Conservation (phyloP, 2,888 invertebrate genomes). For the Phorcus lineatus region DNA sequence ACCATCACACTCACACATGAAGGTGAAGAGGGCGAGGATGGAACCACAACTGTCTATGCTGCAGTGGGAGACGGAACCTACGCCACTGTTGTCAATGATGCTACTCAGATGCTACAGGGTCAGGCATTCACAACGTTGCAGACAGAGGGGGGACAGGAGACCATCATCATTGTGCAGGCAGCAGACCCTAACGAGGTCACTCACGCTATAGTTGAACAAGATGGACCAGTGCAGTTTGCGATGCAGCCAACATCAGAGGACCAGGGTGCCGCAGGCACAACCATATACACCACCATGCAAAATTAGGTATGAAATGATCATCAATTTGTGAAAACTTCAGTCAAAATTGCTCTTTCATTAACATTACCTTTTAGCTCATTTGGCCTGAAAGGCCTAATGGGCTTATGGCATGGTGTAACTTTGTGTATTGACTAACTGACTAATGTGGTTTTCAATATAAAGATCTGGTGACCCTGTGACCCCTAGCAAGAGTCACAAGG, state of each 20-base stretch:
- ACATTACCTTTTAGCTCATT: too few species aligned
- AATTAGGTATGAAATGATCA: background rate
- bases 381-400: too few species aligned
- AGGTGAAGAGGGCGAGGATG: conserved; percentile 50
- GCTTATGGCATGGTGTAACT: too few species aligned
- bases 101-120: conserved; percentile 57
- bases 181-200: conserved; percentile 67
- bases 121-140: conserved; percentile 67
- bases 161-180: conserved; percentile 70
- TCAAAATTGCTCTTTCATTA: too few species aligned
- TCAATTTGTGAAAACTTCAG: too few species aligned
- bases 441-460: too few species aligned
- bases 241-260: conserved; percentile 51
- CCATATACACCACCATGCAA: conserved; percentile 44
- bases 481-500: too few species aligned
- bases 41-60: conserved; percentile 47
- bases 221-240: conserved; percentile 63
- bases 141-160: conserved; percentile 67
- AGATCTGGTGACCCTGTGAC: too few species aligned
- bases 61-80: conserved; percentile 47
- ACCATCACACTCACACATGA: conserved; percentile 45
- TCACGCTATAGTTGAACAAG: conserved; percentile 67
- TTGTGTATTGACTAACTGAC: too few species aligned
- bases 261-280: conserved; percentile 35
- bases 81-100: conserved; percentile 60